Conservation (phyloP, 1,140 invertebrate species). For the Monomorium pharaonis region DNA sequence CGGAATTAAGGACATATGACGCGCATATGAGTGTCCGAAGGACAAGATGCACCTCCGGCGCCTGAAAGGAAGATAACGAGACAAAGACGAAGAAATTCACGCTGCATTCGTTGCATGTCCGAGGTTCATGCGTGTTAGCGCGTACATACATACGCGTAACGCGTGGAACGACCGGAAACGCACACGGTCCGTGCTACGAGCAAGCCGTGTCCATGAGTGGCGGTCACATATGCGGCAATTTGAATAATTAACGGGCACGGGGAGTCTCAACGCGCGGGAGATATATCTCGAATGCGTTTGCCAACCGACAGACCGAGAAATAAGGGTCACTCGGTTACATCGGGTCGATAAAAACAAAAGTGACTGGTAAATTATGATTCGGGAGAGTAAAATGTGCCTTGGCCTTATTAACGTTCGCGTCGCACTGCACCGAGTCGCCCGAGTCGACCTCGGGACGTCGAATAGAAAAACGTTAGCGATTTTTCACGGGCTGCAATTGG, state of each 20-base stretch:
- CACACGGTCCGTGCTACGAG: conserved; percentile 73
- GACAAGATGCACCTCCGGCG: conserved; percentile 14
- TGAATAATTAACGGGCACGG: conserved; percentile 77
- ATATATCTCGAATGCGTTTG: conserved; percentile 41
- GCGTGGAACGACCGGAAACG: conserved; percentile 62
- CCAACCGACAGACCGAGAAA: conserved; percentile 1
- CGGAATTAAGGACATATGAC: background rate
- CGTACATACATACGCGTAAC: conserved; percentile 55
- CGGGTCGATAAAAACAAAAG: conserved; percentile 22
- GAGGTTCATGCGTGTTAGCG: conserved; percentile 57
- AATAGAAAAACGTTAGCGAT: conserved; percentile 10
- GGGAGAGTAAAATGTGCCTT: background rate
- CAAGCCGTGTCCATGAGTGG: conserved; percentile 48
- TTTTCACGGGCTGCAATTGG: conserved; percentile 13
- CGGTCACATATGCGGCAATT: conserved; percentile 74
- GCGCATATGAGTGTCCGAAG: background rate
- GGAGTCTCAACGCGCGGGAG: conserved; percentile 23
- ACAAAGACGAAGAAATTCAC: background rate
- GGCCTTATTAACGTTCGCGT: background rate
- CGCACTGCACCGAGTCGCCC: too few relatives aligned
- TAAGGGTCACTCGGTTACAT: conserved; percentile 48
- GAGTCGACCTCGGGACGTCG: background rate
- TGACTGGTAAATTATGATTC: conserved; percentile 6
- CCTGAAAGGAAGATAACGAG: background rate
- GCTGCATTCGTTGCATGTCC: conserved; percentile 57